Evolutionary conservation across 2,888 invertebrate species (phyloP).

Genomic region (Eulithis testata): DNA sequence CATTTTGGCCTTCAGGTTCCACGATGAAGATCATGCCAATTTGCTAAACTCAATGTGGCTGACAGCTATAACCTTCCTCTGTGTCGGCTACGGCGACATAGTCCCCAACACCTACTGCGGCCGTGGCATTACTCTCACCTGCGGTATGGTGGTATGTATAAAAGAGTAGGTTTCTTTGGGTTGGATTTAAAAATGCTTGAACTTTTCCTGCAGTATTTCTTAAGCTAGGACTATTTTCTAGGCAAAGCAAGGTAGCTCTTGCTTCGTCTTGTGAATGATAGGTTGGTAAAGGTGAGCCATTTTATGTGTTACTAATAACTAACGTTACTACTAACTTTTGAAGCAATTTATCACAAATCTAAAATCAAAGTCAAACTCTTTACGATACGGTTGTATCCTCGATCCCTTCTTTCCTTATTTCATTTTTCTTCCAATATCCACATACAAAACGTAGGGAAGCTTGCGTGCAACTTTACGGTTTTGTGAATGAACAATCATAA

Average conservation of each 20-base stretch:
- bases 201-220: slow-evolving; percentile 48
- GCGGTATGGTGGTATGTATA: slow-evolving; percentile 99
- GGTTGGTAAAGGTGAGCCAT: slow-evolving; percentile 83
- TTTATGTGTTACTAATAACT: slow-evolving; percentile 76
- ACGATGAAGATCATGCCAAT: slow-evolving; percentile 99
- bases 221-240: slow-evolving; percentile 53
- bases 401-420: slow-evolving; percentile 51
- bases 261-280: slow-evolving; percentile 67
- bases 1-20: slow-evolving; percentile 91
- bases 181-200: slow-evolving; percentile 54
- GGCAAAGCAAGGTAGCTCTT: slow-evolving; percentile 70
- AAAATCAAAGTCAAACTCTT: slow-evolving; percentile 84
- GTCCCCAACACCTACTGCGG: slow-evolving; percentile 99
- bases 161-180: slow-evolving; percentile 69
- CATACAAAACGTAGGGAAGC: slow-evolving; percentile 45
- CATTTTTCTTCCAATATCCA: slow-evolving; percentile 56
- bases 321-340: slow-evolving; percentile 57
- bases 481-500: slow-evolving; percentile 49
- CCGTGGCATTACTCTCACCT: slow-evolving; percentile 98
- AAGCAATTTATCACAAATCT: slow-evolving; percentile 60
- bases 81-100: slow-evolving; percentile 99
- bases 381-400: slow-evolving; percentile 50
- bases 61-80: slow-evolving; percentile 99
- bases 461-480: slow-evolving; percentile 58
- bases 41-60: slow-evolving; percentile 99